Evolutionary conservation across 2,113 vertebrate genomes (phyloP).

Genomic region (Aegithalos caudatus): DNA sequence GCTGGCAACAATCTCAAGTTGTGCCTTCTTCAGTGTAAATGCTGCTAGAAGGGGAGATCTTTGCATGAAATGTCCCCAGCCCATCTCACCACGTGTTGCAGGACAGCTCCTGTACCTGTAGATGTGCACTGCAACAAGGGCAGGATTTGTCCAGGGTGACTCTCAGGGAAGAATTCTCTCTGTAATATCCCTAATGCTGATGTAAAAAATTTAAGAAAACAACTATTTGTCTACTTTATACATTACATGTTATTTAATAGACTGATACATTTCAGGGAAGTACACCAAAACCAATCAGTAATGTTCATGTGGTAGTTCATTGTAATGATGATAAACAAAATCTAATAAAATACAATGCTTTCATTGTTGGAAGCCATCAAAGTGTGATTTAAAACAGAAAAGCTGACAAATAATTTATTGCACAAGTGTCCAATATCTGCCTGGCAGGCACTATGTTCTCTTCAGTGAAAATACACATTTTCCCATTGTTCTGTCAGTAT

Average conservation of each 20-base stretch:
- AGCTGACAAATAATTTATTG: neutral
- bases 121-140: neutral
- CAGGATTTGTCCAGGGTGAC: neutral
- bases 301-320: neutral
- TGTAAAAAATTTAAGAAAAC: neutral
- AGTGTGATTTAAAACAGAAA: constrained; percentile 36
- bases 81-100: rapidly evolving
- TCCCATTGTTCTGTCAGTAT: neutral
- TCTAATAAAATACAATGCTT: neutral
- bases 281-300: neutral
- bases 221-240: neutral
- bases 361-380: constrained; percentile 8
- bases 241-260: neutral
- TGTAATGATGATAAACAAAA: constrained; percentile 17
- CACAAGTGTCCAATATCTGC: neutral
- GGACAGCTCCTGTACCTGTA: neutral
- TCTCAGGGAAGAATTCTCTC: neutral
- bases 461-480: neutral
- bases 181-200: neutral
- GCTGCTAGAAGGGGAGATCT: neutral
- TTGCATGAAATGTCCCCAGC: rapidly evolving
- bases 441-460: neutral
- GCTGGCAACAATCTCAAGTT: neutral
- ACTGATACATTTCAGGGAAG: neutral
- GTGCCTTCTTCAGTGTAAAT: neutral